Percentiles rank a stretch among this genome's conserved stretches.
Evolutionary conservation across 2,113 vertebrate species (phyloP).

Genomic region (Thunnus maccoyii): DNA sequence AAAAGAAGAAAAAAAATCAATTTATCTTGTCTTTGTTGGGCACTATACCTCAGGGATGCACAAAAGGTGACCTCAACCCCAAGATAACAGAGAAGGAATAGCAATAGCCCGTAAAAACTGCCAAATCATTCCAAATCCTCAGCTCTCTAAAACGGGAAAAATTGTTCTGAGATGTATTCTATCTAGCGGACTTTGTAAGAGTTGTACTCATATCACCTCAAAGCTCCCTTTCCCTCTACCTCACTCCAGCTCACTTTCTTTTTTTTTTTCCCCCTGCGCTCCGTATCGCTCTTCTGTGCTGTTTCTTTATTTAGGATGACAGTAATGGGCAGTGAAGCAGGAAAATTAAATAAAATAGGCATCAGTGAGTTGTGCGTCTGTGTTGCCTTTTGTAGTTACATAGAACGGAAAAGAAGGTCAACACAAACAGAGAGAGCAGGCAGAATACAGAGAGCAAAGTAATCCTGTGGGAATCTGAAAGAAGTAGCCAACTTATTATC

Average conservation of each 20-base stretch:
- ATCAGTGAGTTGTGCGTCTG: slow-evolving; percentile 51
- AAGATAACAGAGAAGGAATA: slow-evolving; percentile 34
- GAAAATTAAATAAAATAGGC: slow-evolving; percentile 62
- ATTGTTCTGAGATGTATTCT: slow-evolving; percentile 56
- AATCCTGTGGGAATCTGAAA: slow-evolving; percentile 29
- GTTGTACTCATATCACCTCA: slow-evolving; percentile 30
- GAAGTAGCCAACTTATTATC: slow-evolving; percentile 33
- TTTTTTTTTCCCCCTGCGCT: not conserved
- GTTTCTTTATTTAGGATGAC: slow-evolving; percentile 64
- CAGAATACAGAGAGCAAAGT: slow-evolving; percentile 5
- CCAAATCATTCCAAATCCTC: slow-evolving; percentile 44
- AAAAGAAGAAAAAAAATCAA: not conserved
- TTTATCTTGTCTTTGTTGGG: slow-evolving; percentile 11
- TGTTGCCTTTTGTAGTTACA: slow-evolving; percentile 39
- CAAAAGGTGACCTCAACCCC: slow-evolving; percentile 47
- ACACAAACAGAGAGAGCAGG: slow-evolving; percentile 18
- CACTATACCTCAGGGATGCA: slow-evolving; percentile 1
- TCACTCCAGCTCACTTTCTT: slow-evolving; percentile 5
- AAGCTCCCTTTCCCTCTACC: slow-evolving; percentile 16
- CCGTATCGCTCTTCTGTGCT: slow-evolving; percentile 15
- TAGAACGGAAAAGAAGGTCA: slow-evolving; percentile 43
- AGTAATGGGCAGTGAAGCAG: slow-evolving; percentile 67
- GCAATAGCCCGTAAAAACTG: slow-evolving; percentile 31
- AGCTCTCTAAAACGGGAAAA: slow-evolving; percentile 40
- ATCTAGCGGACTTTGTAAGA: slow-evolving; percentile 28